Percentiles rank a stretch among this genome's conserved stretches.
Evolutionary conservation across 2,888 invertebrate species (phyloP).

Genomic region (Cryptocheilus praepositus): DNA sequence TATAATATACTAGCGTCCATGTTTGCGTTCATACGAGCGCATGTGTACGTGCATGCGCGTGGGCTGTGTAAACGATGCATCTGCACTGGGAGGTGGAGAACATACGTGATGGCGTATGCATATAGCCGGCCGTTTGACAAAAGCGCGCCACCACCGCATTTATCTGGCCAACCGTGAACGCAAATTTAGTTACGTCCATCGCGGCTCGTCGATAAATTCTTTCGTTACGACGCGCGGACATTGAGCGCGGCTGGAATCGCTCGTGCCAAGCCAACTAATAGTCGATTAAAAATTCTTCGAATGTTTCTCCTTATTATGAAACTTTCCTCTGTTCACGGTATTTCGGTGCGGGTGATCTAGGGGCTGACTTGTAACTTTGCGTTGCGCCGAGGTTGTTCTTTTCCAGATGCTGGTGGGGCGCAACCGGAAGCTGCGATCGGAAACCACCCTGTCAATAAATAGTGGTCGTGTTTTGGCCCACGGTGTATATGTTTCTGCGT

Average conservation of each 20-base stretch:
- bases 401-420: conserved; percentile 43
- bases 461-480: conserved; percentile 64
- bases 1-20: neutral
- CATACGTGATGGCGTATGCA: conserved; percentile 21
- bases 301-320: neutral
- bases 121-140: conserved; percentile 51
- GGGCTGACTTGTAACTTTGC: too few relatives aligned
- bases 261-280: neutral
- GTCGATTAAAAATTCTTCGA: neutral
- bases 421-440: conserved; percentile 44
- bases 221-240: conserved; percentile 42
- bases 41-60: conserved; percentile 23
- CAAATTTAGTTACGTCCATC: conserved; percentile 57
- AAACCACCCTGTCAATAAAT: conserved; percentile 49
- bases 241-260: neutral
- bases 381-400: conserved; percentile 38
- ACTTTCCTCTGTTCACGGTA: neutral
- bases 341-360: too few relatives aligned
- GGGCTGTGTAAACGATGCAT: conserved; percentile 21
- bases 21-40: neutral
- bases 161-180: conserved; percentile 54
- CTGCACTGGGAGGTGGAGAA: conserved; percentile 7
- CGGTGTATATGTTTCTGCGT: conserved; percentile 22
- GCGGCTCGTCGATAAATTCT: conserved; percentile 55
- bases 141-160: conserved; percentile 55